Evolutionary conservation across 53 echinoderm and acorn worm genomes (phyloP), one percentile per base, ranked within the genome.

Genomic region (Patiria pectinifera): DNA sequence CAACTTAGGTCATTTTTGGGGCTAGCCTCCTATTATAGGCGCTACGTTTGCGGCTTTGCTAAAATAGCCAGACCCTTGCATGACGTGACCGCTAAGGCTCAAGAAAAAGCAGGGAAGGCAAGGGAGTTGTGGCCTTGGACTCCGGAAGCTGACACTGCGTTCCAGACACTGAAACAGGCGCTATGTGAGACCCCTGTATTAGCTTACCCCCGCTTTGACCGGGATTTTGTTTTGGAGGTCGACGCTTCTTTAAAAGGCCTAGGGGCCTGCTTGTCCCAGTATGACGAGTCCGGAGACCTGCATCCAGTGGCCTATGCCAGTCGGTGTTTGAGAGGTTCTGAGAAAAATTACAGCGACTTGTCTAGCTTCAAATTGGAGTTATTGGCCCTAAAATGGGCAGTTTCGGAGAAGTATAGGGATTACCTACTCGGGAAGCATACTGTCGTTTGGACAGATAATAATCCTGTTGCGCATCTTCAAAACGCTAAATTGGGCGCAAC

Each of bases 1-100:
- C 93, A 95, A 58, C 49, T 95, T 1, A 62, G 91, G 1, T 95
- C 95, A 4, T 95, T 95, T 48, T 44, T 95, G 12, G 95, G 93
- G 0, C 78, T 95, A 0, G 93, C 93, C 0, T 93, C 91, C 0
- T 94, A 94, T 66, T 92, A 92, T 21, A n/a, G 94, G 49, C 61
- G 92, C 21, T 94, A 92, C 24, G 69, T 94, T 22, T 77, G 91
- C 0, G 24, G 63, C 48, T 92, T 94, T 49, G 66, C 92, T 1
- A 4, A 1, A 19, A 26, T 88, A 0, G 91, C 92, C 14, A 76
- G 18, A 10, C 92, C 92, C 10, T 69, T 92, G 19, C 92, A 94
- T 83, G 81, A 75, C 2, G 23, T 94, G 63, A 83, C 91, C 4
- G 84, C 47, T 61, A 84, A 62, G 69, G 44, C 84, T 35, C 0